Evolutionary conservation across 2,797 vertebrate species (phyloP).

Genomic region (Phoebastria nigripes): DNA sequence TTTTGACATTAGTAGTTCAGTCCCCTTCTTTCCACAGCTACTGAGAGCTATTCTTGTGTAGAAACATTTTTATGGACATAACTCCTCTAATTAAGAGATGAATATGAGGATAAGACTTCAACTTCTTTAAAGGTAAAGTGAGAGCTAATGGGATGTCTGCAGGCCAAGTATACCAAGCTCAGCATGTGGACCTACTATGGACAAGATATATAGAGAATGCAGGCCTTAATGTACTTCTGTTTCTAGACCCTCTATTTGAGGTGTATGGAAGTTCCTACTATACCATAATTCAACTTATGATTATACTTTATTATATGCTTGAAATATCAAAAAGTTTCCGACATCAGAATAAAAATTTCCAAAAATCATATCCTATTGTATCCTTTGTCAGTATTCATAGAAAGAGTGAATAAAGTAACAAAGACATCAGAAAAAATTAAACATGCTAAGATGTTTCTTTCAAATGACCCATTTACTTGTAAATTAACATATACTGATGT

Average conservation of each 20-base stretch:
- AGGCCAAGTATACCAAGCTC: neutral
- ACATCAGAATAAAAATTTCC: neutral
- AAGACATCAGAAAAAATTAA: neutral
- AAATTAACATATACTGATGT: neutral
- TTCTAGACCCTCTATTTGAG: neutral
- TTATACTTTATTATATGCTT: neutral
- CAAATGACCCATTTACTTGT: neutral
- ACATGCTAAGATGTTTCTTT: neutral
- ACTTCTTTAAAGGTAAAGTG: neutral
- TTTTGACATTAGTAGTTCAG: neutral
- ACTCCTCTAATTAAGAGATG: neutral
- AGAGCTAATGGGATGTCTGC: neutral
- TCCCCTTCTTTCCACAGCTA: neutral
- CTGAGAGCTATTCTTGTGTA: neutral
- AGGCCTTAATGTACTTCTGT: neutral
- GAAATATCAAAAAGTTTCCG: neutral
- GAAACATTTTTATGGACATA: neutral
- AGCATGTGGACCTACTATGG: neutral
- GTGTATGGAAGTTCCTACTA: neutral
- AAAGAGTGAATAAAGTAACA: neutral
- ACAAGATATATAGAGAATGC: fast-evolving
- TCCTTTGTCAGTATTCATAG: neutral
- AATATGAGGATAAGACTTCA: neutral
- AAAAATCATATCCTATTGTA: neutral
- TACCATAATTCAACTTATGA: neutral